Evolutionary conservation across 2,888 invertebrate genomes (phyloP).

Genomic region (Diadegma fenestrale): DNA sequence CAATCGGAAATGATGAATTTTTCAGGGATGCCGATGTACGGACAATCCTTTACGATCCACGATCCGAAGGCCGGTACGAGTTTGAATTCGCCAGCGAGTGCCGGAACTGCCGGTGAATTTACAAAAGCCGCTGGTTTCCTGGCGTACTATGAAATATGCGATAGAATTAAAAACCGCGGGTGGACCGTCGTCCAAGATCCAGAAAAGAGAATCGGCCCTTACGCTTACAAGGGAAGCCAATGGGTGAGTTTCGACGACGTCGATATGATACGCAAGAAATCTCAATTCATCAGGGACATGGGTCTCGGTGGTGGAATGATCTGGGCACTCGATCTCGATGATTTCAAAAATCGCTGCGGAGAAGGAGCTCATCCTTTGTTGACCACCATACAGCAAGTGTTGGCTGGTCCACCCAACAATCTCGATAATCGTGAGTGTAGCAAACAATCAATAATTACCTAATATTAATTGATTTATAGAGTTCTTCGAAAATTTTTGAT

Average conservation of each 20-base stretch:
- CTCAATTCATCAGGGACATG: constrained; percentile 91
- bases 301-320: constrained; percentile 95
- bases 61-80: constrained; percentile 85
- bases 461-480: too few relatives aligned
- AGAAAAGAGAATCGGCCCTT: constrained; percentile 93
- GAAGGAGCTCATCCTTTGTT: constrained; percentile 93
- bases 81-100: constrained; percentile 91
- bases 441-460: background rate
- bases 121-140: constrained; percentile 94
- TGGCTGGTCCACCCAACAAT: constrained; percentile 86
- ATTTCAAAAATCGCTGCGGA: constrained; percentile 91
- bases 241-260: constrained; percentile 97
- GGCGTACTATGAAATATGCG: constrained; percentile 96
- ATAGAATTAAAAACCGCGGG: constrained; percentile 90
- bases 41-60: constrained; percentile 91
- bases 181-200: constrained; percentile 94
- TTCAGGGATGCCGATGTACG: constrained; percentile 92
- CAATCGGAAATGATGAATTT: constrained; percentile 2
- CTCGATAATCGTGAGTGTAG: constrained; percentile 78
- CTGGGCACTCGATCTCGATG: constrained; percentile 96
- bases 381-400: constrained; percentile 90
- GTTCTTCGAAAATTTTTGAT: too few relatives aligned
- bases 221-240: constrained; percentile 94
- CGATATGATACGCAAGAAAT: constrained; percentile 92
- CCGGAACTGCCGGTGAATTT: constrained; percentile 94